Percentiles rank a stretch among this genome's conserved stretches.
These are phyloP conservation scores for Amniataba percoides DNA, from an alignment of 2,797 vertebrate species.

Conservation along the genomic window DNA sequence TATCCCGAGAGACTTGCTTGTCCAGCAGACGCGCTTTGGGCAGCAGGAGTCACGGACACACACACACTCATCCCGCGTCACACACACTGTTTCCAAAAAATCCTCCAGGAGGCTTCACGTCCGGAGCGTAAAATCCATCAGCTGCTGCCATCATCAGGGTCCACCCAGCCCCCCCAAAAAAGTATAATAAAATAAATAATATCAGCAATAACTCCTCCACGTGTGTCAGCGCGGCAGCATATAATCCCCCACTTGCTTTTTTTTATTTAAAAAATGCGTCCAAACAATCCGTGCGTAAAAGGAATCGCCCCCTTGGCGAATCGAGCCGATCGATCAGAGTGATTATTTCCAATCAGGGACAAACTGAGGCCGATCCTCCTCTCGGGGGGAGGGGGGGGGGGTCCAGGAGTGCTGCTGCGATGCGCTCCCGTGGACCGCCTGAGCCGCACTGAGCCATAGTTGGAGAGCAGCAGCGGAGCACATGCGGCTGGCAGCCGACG, in stretches of 20 bases:
- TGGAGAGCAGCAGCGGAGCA: conserved; percentile 53
- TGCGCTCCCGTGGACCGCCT: conserved; percentile 42
- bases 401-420: conserved; percentile 27
- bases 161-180: too few relatives aligned
- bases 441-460: conserved; percentile 80
- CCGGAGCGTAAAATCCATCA: conserved; percentile 39
- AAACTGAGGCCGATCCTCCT: not conserved
- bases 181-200: conserved; percentile 6
- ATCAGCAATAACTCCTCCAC: conserved; percentile 54
- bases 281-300: conserved; percentile 37
- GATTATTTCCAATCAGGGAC: not conserved
- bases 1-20: conserved; percentile 53
- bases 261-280: conserved; percentile 19
- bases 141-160: conserved; percentile 29
- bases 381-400: too few relatives aligned
- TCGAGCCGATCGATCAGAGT: conserved; percentile 8
- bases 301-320: not conserved
- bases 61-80: conserved; percentile 36
- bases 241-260: conserved; percentile 50
- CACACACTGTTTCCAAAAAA: conserved; percentile 21
- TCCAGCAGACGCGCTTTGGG: conserved; percentile 39
- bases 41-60: conserved; percentile 22
- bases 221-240: conserved; percentile 32
- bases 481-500: conserved; percentile 68
- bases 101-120: conserved; percentile 30